Percentiles rank a stretch among this genome's conserved stretches.
Conservation (phyloP, 1,140 invertebrate species). For the Agrypnia vestita region DNA sequence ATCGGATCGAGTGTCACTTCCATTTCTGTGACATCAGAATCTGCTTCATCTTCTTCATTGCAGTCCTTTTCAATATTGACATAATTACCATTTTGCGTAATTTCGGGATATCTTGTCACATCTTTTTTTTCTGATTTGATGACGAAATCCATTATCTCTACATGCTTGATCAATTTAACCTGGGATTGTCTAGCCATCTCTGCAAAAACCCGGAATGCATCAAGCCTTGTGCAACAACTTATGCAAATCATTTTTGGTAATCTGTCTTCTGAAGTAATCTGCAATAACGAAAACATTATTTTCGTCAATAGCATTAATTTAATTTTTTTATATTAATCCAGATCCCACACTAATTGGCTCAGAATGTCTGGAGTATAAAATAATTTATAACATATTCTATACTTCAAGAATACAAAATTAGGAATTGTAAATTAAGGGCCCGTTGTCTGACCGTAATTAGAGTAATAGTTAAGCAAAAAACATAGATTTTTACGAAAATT, state of each 20-base stretch:
- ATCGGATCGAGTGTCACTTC: conserved; percentile 71
- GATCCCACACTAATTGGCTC: too few relatives aligned
- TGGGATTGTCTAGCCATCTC: conserved; percentile 68
- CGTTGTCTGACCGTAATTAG: too few relatives aligned
- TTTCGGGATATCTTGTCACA: conserved; percentile 1
- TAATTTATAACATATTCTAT: too few relatives aligned
- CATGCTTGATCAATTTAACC: conserved; percentile 51
- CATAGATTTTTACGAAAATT: too few relatives aligned
- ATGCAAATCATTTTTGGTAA: conserved; percentile 72
- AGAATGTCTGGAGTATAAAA: too few relatives aligned
- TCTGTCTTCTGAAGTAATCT: conserved; percentile 69
- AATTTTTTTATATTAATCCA: too few relatives aligned
- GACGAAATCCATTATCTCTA: conserved; percentile 46
- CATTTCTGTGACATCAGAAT: conserved; percentile 65
- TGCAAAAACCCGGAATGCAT: conserved; percentile 70
- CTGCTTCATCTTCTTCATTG: conserved; percentile 41
- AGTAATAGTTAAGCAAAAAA: too few relatives aligned
- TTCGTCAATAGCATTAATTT: too few relatives aligned
- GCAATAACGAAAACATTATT: conserved; percentile 48
- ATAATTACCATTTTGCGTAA: conserved; percentile 24
- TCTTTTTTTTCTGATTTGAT: neutral
- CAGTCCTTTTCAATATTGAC: conserved; percentile 18
- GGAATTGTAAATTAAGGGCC: too few relatives aligned
- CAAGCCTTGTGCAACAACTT: conserved; percentile 68
- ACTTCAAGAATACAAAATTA: too few relatives aligned